phyloP scores from a whole-genome alignment of 2,888 invertebrate species.

The Cosmopolites sordidus region DNA sequence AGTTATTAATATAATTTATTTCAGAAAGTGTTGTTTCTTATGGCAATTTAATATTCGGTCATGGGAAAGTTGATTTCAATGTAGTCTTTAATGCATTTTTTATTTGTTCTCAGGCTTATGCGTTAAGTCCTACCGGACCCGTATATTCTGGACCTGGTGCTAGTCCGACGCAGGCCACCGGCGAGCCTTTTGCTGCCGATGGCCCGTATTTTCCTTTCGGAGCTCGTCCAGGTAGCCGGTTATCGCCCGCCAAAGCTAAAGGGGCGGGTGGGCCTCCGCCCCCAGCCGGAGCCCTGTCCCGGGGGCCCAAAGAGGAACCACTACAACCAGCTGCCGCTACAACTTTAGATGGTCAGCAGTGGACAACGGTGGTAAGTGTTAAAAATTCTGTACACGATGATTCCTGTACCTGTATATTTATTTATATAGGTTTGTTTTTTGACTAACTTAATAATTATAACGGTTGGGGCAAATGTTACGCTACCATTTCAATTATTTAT shows the following conservation, averaged over 20 bases:
- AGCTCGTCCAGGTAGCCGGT: slow-evolving; percentile 47
- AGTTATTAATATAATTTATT: too few relatives aligned
- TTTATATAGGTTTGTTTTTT: too few relatives aligned
- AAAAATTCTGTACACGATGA: too few relatives aligned
- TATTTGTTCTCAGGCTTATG: slow-evolving; percentile 44
- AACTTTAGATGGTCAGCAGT: slow-evolving; percentile 44
- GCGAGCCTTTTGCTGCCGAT: slow-evolving; percentile 59
- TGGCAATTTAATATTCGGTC: too few relatives aligned
- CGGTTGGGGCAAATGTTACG: too few relatives aligned
- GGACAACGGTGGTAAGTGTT: slow-evolving; percentile 48
- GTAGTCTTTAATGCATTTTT: too few relatives aligned
- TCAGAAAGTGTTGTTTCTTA: too few relatives aligned
- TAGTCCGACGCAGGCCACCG: slow-evolving; percentile 51
- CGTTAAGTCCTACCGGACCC: slow-evolving; percentile 48
- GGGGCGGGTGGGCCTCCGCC: slow-evolving; percentile 34
- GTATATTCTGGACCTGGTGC: slow-evolving; percentile 47
- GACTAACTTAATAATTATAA: too few relatives aligned
- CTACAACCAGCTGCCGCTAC: slow-evolving; percentile 36
- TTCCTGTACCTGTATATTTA: too few relatives aligned
- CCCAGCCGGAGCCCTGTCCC: slow-evolving; percentile 21
- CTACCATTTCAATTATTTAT: too few relatives aligned
- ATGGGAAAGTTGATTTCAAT: too few relatives aligned
- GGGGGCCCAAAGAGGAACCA: slow-evolving; percentile 26
- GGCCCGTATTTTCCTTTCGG: slow-evolving; percentile 64
- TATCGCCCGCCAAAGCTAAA: slow-evolving; percentile 49